These are phyloP conservation scores for Tribolium madens DNA, from an alignment of 1,140 invertebrate species.

Conservation along the genomic window DNA sequence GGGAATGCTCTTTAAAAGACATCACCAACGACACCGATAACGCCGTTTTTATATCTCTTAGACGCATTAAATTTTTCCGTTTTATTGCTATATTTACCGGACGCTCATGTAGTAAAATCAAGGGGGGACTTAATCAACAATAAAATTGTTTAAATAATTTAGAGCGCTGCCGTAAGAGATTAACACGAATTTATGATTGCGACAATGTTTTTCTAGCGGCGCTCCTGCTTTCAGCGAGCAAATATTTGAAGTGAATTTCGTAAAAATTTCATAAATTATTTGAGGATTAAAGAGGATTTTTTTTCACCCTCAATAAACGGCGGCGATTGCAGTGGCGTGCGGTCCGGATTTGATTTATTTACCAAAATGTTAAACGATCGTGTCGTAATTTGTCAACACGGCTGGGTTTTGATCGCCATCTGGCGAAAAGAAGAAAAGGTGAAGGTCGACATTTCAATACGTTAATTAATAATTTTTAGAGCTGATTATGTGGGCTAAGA, in stretches of 20 bases:
- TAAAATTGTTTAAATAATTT: conserved; percentile 34
- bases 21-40: conserved; percentile 34
- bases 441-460: background rate
- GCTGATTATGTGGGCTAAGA: too few species aligned
- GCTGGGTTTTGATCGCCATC: background rate
- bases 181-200: conserved; percentile 11
- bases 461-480: conserved; percentile 3
- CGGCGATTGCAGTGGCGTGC: background rate
- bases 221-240: conserved; percentile 4
- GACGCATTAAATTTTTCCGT: conserved; percentile 38
- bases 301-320: background rate
- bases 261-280: conserved; percentile 26
- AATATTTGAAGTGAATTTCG: conserved; percentile 32
- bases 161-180: conserved; percentile 9
- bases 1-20: conserved; percentile 38
- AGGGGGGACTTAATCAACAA: too few species aligned
- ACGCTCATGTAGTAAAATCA: conserved; percentile 4
- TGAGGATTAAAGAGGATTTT: background rate
- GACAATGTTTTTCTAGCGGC: conserved; percentile 31
- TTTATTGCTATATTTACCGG: conserved; percentile 37
- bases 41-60: conserved; percentile 27
- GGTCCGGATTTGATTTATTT: background rate
- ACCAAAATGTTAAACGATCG: background rate
- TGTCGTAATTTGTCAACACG: conserved; percentile 23
- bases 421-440: conserved; percentile 4